Evolutionary conservation across 2,797 vertebrate genomes (phyloP), one percentile per base, ranked within the genome.

Genomic region (Syncerus caffer): DNA sequence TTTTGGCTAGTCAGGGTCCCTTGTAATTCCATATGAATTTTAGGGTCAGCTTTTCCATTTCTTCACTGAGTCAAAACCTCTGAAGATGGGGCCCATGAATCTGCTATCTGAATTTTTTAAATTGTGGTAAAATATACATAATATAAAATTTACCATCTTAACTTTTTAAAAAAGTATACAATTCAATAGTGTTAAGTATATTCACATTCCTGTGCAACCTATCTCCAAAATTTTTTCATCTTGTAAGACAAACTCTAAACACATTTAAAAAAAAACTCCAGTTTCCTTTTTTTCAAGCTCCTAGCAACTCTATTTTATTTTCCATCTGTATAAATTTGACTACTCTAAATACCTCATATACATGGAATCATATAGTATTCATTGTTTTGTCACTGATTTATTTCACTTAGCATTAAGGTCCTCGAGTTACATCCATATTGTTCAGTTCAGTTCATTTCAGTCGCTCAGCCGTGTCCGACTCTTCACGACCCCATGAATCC

Each of bases 31-130:
- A 74, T 42, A 53, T 80, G 79, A 88, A 91, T 67, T 94, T 94
- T 71, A 76, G 60, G 19, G 93, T 79, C 31, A 78, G 14, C 58
- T 83, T 97, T 94, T 91, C 88, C 34, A 76, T 96, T 90, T 93
- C 23, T 29, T 62, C 10, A 76, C 38, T 74, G 47, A 95, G 31
- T 96, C 64, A 60, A 82, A 88, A 67, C 8, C 51, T 84, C 58
- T 80, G 62, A 95, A 95, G 47, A 16, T 45, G 4, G n/a, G 17
- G 16, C 31, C n/a, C 17, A 94, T 89, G 42, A 74, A 89, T 71
- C 21, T 95, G 9, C 51, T 51, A 53, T 78, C 38, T 93, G 34
- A 95, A 64, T 15, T 50, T 88, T 93, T 79, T 0, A 7, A 82
- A 82, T 47, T 95, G 42, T 34, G 34, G 17, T 67, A 85, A 85